These are phyloP conservation scores for Poeciliopsis retropinna DNA, from an alignment of 2,113 vertebrate species.

Conservation along the genomic window DNA sequence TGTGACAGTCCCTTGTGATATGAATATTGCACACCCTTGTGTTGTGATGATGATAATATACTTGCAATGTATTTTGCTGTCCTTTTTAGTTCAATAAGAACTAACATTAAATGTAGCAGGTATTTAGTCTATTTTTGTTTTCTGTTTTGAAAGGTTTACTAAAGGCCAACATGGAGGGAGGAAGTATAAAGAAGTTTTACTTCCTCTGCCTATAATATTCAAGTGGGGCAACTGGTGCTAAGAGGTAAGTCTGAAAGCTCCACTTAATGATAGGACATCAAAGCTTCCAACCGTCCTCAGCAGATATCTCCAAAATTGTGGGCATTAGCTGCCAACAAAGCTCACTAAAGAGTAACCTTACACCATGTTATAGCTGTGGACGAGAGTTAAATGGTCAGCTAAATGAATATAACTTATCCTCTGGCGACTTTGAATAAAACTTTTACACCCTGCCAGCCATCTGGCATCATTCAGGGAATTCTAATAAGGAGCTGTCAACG, in stretches of 20 bases:
- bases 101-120: background rate
- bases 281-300: background rate
- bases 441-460: conserved; percentile 8
- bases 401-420: conserved; percentile 26
- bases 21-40: background rate
- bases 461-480: conserved; percentile 28
- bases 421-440: conserved; percentile 21
- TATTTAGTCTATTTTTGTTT: too few relatives aligned
- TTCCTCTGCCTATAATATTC: background rate
- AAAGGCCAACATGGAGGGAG: too few relatives aligned
- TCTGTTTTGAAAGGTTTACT: too few relatives aligned
- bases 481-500: conserved; percentile 6
- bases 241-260: background rate
- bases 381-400: conserved; percentile 13
- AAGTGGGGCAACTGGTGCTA: background rate
- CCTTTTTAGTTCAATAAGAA: background rate
- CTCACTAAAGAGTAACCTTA: background rate
- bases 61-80: background rate
- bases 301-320: conserved; percentile 2
- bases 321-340: background rate
- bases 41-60: background rate
- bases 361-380: conserved; percentile 7
- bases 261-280: background rate
- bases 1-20: too few relatives aligned
- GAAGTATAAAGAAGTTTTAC: too few relatives aligned